A percentile compares a stretch with the other conserved stretches of the same genome.
Conservation (phyloP, 2,113 vertebrate genomes). For the Ifrita kowaldi region DNA sequence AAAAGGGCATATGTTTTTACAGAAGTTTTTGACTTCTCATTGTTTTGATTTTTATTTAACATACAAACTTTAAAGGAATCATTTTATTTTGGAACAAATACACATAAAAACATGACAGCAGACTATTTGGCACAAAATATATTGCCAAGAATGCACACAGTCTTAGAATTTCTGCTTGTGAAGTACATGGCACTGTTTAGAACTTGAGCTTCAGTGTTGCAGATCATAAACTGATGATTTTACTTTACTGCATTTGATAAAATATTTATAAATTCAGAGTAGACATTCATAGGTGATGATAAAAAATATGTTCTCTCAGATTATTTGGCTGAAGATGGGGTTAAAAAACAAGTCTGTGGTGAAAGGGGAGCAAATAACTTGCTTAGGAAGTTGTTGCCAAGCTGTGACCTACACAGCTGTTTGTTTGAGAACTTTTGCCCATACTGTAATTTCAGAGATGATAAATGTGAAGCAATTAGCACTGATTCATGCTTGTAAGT, state of each 20-base stretch:
- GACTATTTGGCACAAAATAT: neutral
- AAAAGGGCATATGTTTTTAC: neutral
- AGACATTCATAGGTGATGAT: neutral
- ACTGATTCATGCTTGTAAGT: constrained; percentile 55
- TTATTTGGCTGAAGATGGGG: neutral
- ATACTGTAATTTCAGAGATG: constrained; percentile 31
- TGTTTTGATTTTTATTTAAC: neutral
- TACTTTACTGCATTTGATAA: neutral
- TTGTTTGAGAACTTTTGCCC: constrained; percentile 37
- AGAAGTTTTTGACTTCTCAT: neutral
- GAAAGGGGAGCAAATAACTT: neutral
- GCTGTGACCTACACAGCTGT: constrained; percentile 52
- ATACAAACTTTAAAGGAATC: neutral
- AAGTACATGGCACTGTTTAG: neutral
- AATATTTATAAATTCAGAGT: neutral
- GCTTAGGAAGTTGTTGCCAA: neutral
- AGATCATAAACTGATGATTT: neutral
- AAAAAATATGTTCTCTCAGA: neutral
- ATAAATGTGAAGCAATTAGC: constrained; percentile 59
- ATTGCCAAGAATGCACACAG: neutral
- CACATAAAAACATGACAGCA: neutral
- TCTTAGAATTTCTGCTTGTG: neutral
- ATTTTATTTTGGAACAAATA: neutral
- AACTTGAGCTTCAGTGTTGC: neutral
- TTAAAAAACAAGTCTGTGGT: neutral